Conservation (phyloP, 23 tunicate species). For the Ascidia mentula region DNA sequence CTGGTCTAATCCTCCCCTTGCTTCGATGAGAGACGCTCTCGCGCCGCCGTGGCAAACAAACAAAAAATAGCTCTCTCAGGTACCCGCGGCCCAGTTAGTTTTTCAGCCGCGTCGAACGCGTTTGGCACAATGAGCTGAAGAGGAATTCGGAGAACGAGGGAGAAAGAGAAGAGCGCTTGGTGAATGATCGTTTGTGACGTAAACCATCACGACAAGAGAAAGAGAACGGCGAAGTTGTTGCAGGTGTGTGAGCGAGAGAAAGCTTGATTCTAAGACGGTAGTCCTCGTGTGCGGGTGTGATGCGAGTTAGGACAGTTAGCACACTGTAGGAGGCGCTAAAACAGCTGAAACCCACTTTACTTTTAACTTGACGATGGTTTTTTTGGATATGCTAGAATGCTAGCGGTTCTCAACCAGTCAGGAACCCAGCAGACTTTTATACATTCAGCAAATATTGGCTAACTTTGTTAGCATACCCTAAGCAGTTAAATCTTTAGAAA, state of each 20-base stretch:
- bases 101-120: background rate
- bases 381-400: too few relatives aligned
- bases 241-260: background rate
- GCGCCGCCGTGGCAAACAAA: background rate
- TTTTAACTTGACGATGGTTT: too few relatives aligned
- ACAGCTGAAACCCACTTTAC: constrained; percentile 8
- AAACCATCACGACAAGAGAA: constrained; percentile 12
- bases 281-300: background rate
- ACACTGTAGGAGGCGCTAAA: background rate
- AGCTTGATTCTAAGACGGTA: background rate
- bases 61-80: background rate
- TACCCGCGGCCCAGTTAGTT: constrained; percentile 7
- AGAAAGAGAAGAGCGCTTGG: background rate
- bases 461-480: too few relatives aligned
- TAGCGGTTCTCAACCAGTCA: too few relatives aligned
- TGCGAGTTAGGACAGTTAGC: background rate
- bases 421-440: too few relatives aligned
- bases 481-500: too few relatives aligned
- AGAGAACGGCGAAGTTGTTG: constrained; percentile 1
- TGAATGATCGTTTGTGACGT: constrained; percentile 10
- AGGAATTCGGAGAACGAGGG: background rate
- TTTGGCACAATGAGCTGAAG: background rate
- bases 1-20: background rate
- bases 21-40: background rate
- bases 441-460: too few relatives aligned